phyloP scores from a whole-genome alignment of 2,888 invertebrate genomes.

The Mythimna pallens region DNA sequence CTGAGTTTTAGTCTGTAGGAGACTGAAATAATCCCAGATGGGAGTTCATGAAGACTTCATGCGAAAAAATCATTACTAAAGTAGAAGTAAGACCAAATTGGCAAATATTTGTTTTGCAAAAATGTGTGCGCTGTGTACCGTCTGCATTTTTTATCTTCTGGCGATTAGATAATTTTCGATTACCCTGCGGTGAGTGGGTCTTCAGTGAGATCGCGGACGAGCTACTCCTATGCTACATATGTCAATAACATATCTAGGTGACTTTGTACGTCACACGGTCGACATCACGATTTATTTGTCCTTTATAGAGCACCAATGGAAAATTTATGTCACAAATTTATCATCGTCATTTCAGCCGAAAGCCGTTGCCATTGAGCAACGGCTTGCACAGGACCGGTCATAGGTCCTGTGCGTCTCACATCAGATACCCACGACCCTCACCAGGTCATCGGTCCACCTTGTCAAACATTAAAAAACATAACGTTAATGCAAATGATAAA shows the following conservation, averaged over 20 bases:
- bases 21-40: background rate
- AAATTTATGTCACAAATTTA: background rate
- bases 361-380: no score
- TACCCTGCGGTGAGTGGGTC: background rate
- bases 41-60: background rate
- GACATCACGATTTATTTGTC: conserved; percentile 3
- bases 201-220: conserved; percentile 4
- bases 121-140: background rate
- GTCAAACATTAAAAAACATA: background rate
- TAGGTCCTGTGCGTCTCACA: no score
- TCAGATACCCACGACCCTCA: no score
- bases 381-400: no score
- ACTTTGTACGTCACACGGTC: conserved; percentile 11
- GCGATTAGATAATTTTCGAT: conserved; percentile 44
- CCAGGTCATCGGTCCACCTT: no score
- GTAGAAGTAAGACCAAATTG: background rate
- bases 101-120: conserved; percentile 23
- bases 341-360: no score
- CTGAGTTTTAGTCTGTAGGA: background rate
- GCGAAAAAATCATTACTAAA: background rate
- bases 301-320: background rate
- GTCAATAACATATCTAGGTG: conserved; percentile 15
- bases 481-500: no score
- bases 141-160: conserved; percentile 43
- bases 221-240: conserved; percentile 26